Evolutionary conservation across 2,113 vertebrate genomes (phyloP).

Genomic region (Candoia aspera): DNA sequence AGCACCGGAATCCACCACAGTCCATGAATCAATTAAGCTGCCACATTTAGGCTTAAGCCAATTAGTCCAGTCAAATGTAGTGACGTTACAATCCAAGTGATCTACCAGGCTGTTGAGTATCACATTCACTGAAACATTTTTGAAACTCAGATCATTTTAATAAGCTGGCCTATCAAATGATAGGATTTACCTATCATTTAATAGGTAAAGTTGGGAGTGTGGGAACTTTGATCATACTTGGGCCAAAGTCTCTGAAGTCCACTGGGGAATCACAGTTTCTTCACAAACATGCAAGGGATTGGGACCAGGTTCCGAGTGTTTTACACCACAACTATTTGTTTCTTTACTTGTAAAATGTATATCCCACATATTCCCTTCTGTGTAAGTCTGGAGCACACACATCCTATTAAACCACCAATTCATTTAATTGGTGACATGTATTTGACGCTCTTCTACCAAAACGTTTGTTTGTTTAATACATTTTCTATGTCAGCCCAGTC

Average conservation of each 20-base stretch:
- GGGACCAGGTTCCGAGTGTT: neutral
- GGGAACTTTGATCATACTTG: neutral
- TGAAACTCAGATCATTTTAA: neutral
- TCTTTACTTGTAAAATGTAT: neutral
- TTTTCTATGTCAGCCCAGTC: neutral
- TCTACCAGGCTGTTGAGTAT: neutral
- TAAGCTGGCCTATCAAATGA: neutral
- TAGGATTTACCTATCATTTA: too few relatives aligned
- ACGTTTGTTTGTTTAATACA: neutral
- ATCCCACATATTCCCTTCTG: neutral
- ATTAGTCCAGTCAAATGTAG: slow-evolving; percentile 9
- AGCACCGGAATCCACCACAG: too few relatives aligned
- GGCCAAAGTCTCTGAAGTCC: neutral
- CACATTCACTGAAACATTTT: neutral
- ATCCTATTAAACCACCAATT: neutral
- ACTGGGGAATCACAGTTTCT: neutral
- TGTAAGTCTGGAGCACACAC: neutral
- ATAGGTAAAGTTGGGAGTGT: neutral
- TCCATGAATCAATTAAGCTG: neutral
- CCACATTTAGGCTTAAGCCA: neutral
- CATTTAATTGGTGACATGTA: neutral
- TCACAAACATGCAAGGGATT: neutral
- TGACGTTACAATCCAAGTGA: neutral
- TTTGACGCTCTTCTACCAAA: neutral
- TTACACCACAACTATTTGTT: neutral